Conservation (phyloP, 2,797 vertebrate genomes). For the Phalanger gymnotis region DNA sequence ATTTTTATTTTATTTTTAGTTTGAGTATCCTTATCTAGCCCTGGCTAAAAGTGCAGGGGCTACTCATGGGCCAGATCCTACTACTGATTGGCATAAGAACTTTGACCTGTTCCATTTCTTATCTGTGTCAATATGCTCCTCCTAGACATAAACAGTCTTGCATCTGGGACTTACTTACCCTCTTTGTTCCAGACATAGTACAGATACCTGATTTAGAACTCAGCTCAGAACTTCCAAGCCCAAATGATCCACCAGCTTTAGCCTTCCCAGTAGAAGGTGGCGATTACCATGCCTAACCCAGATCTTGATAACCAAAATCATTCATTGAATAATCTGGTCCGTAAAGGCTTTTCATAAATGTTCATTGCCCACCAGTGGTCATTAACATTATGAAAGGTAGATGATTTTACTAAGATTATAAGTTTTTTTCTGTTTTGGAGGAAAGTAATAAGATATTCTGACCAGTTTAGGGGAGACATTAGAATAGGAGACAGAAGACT, state of each 20-base stretch:
- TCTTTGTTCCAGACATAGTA: background rate
- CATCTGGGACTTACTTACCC: background rate
- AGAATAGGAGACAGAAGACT: background rate
- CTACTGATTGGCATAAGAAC: too few species aligned
- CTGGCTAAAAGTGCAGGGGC: too few species aligned
- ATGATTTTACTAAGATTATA: background rate
- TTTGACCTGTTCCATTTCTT: too few species aligned
- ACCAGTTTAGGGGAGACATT: background rate
- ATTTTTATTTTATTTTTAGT: background rate
- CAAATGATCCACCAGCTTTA: background rate
- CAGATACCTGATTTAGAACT: background rate
- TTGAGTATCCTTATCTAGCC: background rate
- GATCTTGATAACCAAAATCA: background rate
- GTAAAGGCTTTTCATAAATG: background rate
- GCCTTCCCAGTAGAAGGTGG: background rate
- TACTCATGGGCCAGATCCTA: too few species aligned
- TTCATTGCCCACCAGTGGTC: background rate
- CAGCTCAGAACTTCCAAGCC: background rate
- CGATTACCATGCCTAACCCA: background rate
- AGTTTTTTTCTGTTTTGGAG: background rate
- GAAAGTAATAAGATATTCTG: background rate
- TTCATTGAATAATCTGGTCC: background rate
- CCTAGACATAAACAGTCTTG: background rate
- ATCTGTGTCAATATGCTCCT: too few species aligned
- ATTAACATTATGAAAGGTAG: background rate